Evolutionary conservation across 1,140 invertebrate genomes (phyloP), one percentile per base, ranked within the genome.

Genomic region (Drosophila hydei): DNA sequence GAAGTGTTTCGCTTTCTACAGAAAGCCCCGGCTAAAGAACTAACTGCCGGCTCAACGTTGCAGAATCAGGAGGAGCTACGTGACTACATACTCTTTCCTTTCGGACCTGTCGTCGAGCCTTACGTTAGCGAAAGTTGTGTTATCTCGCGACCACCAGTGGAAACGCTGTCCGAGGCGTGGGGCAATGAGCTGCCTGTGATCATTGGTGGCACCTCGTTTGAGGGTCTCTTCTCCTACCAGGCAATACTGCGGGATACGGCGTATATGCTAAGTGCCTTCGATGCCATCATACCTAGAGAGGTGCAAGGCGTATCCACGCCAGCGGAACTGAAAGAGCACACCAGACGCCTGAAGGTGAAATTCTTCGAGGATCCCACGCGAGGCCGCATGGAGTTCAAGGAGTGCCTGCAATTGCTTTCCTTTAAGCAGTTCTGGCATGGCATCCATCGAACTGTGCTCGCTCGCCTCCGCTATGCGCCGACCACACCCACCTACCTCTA

Each of bases 401-500:
- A 84, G 60, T 79, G 67, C 33, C 55, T 90, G 4, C 65, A 90
- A 2, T 30, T 89, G 16, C 73, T 90, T 36, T 83, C 87, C 1
- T 73, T 90, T 8, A 87, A 84, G 21, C 67, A 84, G 4, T 92
- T 93, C 42, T 81, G 91, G 69, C 81, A 92, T 43, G 84, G 71
- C 18, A 83, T 92, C 4, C 89, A 92, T 50, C 80, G 88, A 16
- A 81, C 85, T 1, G 43, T 72, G 23, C 16, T 70, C 5, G 75
- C 90, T 0, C 78, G 81, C 12, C 56, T 80, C 3, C 58, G 76
- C 36, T 69, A 84, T 18, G 80, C 89, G 14, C 77, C 90, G 19
- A 77, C 52, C 1, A 79, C 79, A n/a, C 92, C 92, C 16, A 90
- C 92, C 9, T 93, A 91, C 60, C 76, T 92, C 0, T 93, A 93